Conservation (phyloP, 2,113 vertebrate genomes). For the Grus americana region DNA sequence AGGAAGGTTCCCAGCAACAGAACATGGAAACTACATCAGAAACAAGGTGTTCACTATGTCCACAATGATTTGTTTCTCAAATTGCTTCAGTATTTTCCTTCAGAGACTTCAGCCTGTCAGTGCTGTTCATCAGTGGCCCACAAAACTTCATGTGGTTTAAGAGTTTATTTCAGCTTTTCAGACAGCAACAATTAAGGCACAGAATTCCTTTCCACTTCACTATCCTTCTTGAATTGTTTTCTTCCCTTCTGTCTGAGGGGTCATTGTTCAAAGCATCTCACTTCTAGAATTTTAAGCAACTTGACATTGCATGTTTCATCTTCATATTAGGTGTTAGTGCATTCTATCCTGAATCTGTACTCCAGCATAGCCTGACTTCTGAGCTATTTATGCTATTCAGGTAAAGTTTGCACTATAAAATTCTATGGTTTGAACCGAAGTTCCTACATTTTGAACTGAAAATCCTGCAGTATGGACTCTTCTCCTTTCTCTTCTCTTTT, state of each 20-base stretch:
- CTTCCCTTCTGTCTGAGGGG: not conserved
- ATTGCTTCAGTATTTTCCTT: not conserved
- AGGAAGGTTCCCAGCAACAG: not conserved
- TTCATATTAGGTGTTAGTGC: not conserved
- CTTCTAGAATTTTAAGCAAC: slow-evolving; percentile 49
- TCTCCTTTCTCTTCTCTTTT: not conserved
- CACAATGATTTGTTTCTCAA: not conserved
- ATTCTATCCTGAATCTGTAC: not conserved
- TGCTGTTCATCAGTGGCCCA: not conserved
- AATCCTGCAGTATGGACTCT: not conserved
- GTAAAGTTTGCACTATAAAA: not conserved
- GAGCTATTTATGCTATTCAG: not conserved
- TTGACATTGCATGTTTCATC: slow-evolving; percentile 13
- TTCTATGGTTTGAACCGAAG: not conserved
- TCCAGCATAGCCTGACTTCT: not conserved
- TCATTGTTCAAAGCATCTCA: slow-evolving; percentile 16
- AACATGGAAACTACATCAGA: not conserved
- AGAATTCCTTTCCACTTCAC: not conserved
- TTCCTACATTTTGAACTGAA: not conserved
- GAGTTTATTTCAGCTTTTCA: not conserved
- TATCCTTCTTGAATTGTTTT: not conserved
- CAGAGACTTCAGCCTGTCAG: not conserved
- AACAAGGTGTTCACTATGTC: not conserved
- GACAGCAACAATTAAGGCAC: not conserved
- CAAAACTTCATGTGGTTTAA: not conserved